Evolutionary conservation across 2,797 vertebrate genomes (phyloP), one percentile per base, ranked within the genome.

Genomic region (Chelon labrosus): DNA sequence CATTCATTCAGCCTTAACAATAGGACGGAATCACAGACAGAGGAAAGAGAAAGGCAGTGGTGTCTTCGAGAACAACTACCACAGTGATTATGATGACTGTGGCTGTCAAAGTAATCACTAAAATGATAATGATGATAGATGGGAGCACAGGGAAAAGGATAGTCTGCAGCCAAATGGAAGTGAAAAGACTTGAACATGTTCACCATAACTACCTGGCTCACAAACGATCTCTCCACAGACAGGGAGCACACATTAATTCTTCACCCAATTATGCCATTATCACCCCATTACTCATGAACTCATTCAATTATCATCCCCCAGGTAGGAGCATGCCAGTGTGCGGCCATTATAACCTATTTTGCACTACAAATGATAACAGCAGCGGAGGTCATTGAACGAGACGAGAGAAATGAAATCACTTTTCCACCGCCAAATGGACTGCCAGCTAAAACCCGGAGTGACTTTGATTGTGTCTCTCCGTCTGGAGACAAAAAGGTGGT

Each of bases 251-350:
- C 27, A 56, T 49, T 59, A 41, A 85, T 75, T 77, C 51, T 65
- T 71, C 55, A 59, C 31, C 62, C 72, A 82, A 83, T 89, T 84
- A 84, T 12, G 51, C 67, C 59, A 82, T 84, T 84, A 89, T 75
- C 68, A 78, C 19, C 59, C 71, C 62, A 79, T 87, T 83, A 80
- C 66, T 77, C 65, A 71, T 27, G 22, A 85, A 79, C 53, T 83
- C 68, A 60, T 68, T 84, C 76, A 73, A 65, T 80, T 56, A 68
- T 59, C 31, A 77, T 65, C 61, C 22, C 25, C 13, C 41, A 44
- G 77, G 64, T 47, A 12, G 62, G 65, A 77, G 54, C 79, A 67
- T 5, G 38, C 69, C 59, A 19, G 52, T 10, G 50, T 46, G 54
- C 19, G 0, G 66, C 80, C 85, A 85, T 88, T 80, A 71, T 57